These are phyloP conservation scores for Xestia sexstrigata DNA, from an alignment of 2,888 invertebrate species.

Conservation along the genomic window DNA sequence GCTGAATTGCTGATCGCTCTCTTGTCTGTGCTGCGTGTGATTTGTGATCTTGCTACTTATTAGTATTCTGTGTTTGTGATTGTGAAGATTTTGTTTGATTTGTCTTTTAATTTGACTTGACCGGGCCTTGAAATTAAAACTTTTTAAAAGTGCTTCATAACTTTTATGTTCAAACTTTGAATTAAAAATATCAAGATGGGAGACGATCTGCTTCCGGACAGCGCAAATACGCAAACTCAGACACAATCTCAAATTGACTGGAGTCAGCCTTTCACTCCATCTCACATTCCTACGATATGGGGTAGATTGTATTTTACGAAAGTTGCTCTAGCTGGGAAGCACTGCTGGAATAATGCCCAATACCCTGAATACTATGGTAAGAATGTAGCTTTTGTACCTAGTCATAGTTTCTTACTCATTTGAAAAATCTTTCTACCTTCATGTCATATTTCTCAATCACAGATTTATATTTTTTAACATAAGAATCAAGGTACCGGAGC, in stretches of 20 bases:
- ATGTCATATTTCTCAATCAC: not conserved
- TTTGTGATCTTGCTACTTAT: no score
- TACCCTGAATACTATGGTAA: slow-evolving; percentile 85
- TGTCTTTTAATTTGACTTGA: not conserved
- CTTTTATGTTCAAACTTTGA: slow-evolving; percentile 34
- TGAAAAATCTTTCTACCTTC: slow-evolving; percentile 31
- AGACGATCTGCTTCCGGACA: slow-evolving; percentile 76
- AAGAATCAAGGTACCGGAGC: not conserved
- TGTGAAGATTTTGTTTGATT: slow-evolving; percentile 3
- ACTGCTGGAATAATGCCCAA: slow-evolving; percentile 79
- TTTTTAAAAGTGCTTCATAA: slow-evolving; percentile 33
- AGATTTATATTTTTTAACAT: not conserved
- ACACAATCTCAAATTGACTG: slow-evolving; percentile 88
- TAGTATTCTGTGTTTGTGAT: not conserved
- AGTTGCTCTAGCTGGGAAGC: slow-evolving; percentile 75
- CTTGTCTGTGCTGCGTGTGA: no score
- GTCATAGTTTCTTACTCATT: not conserved
- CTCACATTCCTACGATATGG: slow-evolving; percentile 87
- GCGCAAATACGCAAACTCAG: slow-evolving; percentile 86
- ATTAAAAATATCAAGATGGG: slow-evolving; percentile 74
- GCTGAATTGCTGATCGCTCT: no score
- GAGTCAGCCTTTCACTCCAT: slow-evolving; percentile 84
- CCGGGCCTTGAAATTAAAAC: slow-evolving; percentile 60
- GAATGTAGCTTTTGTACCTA: slow-evolving; percentile 24
- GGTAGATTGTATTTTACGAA: slow-evolving; percentile 88